Conservation (phyloP, 2,113 vertebrate genomes). For the Prionailurus bengalensis region DNA sequence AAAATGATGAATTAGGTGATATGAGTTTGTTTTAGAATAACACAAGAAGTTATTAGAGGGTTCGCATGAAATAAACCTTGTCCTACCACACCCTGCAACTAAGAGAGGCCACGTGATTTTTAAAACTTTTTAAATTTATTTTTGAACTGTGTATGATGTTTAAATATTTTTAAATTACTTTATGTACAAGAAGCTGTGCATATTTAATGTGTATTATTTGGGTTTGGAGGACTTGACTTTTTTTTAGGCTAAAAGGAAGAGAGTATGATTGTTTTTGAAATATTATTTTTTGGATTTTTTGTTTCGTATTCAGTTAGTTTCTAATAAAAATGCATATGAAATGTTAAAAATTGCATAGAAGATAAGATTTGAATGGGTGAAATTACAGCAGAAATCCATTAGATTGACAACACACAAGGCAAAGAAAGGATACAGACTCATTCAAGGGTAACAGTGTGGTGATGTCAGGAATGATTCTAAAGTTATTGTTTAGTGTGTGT, state of each 20-base stretch:
- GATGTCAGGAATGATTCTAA: neutral
- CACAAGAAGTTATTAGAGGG: neutral
- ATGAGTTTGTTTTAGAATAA: neutral
- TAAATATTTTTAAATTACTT: neutral
- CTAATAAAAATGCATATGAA: neutral
- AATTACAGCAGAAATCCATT: neutral
- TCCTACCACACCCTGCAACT: neutral
- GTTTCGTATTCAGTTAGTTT: slow-evolving; percentile 38
- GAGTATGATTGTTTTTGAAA: neutral
- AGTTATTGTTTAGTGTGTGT: neutral
- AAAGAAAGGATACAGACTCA: neutral
- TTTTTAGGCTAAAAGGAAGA: neutral
- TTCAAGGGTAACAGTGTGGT: neutral
- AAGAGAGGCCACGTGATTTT: neutral
- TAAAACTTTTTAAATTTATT: neutral
- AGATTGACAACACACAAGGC: neutral
- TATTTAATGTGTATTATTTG: neutral
- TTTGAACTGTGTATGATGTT: neutral
- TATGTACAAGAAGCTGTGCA: neutral
- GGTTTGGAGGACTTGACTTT: neutral
- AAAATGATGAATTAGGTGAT: neutral
- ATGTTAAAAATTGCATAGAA: neutral
- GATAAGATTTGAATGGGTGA: neutral
- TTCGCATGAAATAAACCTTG: neutral
- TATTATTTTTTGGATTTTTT: neutral